Percentiles rank a stretch among this genome's conserved stretches.
These are phyloP conservation scores for Octodon degus DNA, from an alignment of 2,113 vertebrate species.

Conservation along the genomic window DNA sequence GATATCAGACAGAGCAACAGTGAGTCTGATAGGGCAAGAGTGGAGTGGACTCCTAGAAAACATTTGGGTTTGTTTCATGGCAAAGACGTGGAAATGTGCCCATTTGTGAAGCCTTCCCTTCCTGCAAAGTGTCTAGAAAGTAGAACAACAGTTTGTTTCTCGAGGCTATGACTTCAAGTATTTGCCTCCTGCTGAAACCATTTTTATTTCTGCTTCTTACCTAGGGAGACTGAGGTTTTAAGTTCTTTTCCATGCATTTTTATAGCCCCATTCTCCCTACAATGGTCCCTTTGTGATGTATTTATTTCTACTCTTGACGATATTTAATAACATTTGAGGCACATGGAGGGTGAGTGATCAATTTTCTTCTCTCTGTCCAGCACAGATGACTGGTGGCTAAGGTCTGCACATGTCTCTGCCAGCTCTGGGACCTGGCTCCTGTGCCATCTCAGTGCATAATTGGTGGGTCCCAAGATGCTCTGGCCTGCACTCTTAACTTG, in stretches of 20 bases:
- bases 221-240: not conserved
- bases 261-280: not conserved
- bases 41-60: not conserved
- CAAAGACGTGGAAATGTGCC: not conserved
- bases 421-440: fast-evolving
- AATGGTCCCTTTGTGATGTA: not conserved
- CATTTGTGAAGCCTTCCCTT: not conserved
- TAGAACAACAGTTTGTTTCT: not conserved
- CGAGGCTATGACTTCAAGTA: not conserved
- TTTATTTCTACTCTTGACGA: constrained; percentile 5
- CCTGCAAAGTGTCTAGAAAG: not conserved
- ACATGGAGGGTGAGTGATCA: not conserved
- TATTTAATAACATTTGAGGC: constrained; percentile 54
- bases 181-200: constrained; percentile 27
- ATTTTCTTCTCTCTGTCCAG: not conserved
- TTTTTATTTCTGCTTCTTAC: constrained; percentile 38
- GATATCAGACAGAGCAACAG: not conserved
- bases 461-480: fast-evolving
- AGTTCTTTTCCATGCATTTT: constrained; percentile 20
- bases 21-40: not conserved
- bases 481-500: fast-evolving
- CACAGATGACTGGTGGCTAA: not conserved
- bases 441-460: fast-evolving
- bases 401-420: not conserved
- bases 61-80: not conserved